Evolutionary conservation across 1,140 invertebrate genomes (phyloP).

Genomic region (Drosophila dunni): DNA sequence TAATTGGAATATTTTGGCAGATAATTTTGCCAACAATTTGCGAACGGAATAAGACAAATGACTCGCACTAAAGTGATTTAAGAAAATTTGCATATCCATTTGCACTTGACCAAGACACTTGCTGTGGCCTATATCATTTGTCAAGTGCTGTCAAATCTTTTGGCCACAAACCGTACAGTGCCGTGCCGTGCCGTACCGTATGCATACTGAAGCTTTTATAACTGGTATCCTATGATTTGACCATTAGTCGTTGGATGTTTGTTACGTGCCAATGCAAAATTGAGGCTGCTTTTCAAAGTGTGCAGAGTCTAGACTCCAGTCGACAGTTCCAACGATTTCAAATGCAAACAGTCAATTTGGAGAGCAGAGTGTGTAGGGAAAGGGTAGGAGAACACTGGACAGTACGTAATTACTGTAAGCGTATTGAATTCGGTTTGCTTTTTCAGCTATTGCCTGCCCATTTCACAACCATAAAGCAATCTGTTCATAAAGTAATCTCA

Average conservation of each 20-base stretch:
- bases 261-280: conserved; percentile 60
- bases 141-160: conserved; percentile 46
- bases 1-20: background rate
- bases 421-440: conserved; percentile 33
- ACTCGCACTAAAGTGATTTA: conserved; percentile 4
- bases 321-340: conserved; percentile 50
- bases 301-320: conserved; percentile 55
- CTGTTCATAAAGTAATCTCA: conserved; percentile 41
- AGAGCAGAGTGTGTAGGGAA: background rate
- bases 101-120: conserved; percentile 15
- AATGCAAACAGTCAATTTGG: conserved; percentile 52
- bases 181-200: background rate
- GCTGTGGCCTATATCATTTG: conserved; percentile 37
- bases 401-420: conserved; percentile 42
- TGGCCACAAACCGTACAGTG: conserved; percentile 28
- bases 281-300: conserved; percentile 57
- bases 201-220: conserved; percentile 1
- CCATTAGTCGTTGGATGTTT: conserved; percentile 40
- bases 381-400: too few relatives aligned
- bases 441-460: conserved; percentile 15
- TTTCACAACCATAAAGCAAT: conserved; percentile 37
- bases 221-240: conserved; percentile 43
- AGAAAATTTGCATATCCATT: conserved; percentile 39
- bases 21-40: background rate
- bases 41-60: conserved; percentile 19